phyloP scores from a whole-genome alignment of 2,888 invertebrate species.

The Hirtodrosophila confusa region DNA sequence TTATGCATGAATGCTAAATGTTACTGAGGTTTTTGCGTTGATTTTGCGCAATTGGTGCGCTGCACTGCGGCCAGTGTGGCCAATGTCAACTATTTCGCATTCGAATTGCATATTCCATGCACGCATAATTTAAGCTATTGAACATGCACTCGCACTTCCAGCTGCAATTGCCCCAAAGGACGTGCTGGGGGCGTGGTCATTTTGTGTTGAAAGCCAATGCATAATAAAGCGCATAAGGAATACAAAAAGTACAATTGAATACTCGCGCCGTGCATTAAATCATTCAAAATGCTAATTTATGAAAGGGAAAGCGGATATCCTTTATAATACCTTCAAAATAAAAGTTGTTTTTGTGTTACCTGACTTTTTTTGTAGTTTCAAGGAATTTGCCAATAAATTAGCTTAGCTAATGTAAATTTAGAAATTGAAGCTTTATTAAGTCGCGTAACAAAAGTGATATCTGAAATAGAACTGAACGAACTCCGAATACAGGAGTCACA shows the following conservation, averaged over 20 bases:
- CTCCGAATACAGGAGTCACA: no score
- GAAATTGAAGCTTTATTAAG: no score
- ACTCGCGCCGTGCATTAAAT: not conserved
- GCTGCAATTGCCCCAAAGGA: not conserved
- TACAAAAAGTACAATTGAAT: constrained; percentile 1
- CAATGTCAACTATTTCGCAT: constrained; percentile 57
- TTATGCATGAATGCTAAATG: constrained; percentile 76
- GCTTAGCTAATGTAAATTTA: no score
- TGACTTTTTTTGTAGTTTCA: no score
- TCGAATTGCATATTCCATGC: constrained; percentile 66
- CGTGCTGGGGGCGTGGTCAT: not conserved
- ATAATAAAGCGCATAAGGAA: constrained; percentile 1
- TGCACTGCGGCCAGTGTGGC: constrained; percentile 11
- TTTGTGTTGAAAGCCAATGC: constrained; percentile 15
- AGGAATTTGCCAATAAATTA: no score
- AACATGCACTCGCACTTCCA: constrained; percentile 3
- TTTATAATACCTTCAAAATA: no score
- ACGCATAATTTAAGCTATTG: constrained; percentile 73
- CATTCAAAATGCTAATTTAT: no score
- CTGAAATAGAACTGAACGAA: no score
- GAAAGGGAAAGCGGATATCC: no score
- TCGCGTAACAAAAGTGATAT: no score
- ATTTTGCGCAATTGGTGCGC: constrained; percentile 59
- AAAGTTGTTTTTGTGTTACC: no score
- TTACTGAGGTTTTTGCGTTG: constrained; percentile 70